Evolutionary conservation across 2,113 vertebrate species (phyloP).

Genomic region (Labeo rohita): DNA sequence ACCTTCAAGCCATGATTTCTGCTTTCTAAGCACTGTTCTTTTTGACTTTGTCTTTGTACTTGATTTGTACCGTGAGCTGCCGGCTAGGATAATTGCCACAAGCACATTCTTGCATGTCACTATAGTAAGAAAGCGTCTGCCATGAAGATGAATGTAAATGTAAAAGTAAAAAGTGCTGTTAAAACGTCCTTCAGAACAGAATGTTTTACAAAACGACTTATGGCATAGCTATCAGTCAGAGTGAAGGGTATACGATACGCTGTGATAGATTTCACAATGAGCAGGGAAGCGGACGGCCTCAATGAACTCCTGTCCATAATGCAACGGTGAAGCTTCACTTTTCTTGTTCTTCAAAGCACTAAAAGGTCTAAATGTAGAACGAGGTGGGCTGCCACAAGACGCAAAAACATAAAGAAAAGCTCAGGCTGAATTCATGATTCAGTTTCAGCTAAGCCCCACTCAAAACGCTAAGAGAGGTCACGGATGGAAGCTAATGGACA

Average conservation of each 20-base stretch:
- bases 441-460: conserved; percentile 21
- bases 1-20: neutral
- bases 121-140: conserved; percentile 1
- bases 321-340: neutral
- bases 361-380: conserved; percentile 30
- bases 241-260: neutral
- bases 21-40: neutral
- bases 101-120: conserved; percentile 10
- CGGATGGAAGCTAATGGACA: conserved; percentile 18
- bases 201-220: conserved; percentile 9
- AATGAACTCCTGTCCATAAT: neutral
- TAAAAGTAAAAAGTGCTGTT: conserved; percentile 28
- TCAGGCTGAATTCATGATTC: conserved; percentile 2
- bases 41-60: neutral
- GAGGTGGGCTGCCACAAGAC: neutral
- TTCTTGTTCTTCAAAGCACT: conserved; percentile 21
- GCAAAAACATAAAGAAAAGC: neutral
- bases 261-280: conserved; percentile 14
- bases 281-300: neutral
- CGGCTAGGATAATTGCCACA: neutral
- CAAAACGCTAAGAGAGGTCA: conserved; percentile 22
- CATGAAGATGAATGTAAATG: conserved; percentile 30
- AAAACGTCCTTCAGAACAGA: conserved; percentile 16
- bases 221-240: conserved; percentile 13
- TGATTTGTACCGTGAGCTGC: neutral